Evolutionary conservation across 2,888 invertebrate species (phyloP).

Genomic region (Oligia latruncula): DNA sequence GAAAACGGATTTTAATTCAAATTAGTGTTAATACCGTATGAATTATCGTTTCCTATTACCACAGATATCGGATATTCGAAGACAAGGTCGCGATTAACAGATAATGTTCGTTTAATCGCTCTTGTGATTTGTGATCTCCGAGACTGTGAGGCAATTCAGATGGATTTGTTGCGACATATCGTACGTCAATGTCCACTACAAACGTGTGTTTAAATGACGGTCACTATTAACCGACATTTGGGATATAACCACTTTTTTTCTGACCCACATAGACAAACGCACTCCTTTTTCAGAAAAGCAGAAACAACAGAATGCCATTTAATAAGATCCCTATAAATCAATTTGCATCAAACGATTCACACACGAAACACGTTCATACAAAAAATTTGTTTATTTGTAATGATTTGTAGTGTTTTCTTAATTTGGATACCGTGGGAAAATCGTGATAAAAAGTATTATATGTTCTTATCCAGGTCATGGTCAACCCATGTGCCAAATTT

Average conservation of each 20-base stretch:
- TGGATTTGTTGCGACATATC: constrained; percentile 31
- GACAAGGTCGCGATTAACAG: constrained; percentile 41
- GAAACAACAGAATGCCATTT: not conserved
- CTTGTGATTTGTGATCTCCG: constrained; percentile 17
- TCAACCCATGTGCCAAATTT: too few relatives aligned
- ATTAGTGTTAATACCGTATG: not conserved
- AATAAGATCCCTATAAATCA: not conserved
- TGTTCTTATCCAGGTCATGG: too few relatives aligned
- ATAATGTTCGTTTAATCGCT: constrained; percentile 49
- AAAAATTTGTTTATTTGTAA: too few relatives aligned
- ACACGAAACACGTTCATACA: too few relatives aligned
- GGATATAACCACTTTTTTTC: too few relatives aligned
- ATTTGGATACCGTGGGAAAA: too few relatives aligned
- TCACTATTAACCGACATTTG: not conserved
- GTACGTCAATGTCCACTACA: not conserved
- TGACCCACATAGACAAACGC: not conserved
- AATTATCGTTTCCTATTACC: constrained; percentile 33
- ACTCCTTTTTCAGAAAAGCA: not conserved
- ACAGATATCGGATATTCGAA: constrained; percentile 37
- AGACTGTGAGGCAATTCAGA: constrained; percentile 34
- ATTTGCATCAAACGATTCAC: too few relatives aligned
- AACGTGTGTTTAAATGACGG: not conserved
- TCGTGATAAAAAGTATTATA: too few relatives aligned
- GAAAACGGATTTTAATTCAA: too few relatives aligned
- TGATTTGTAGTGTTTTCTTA: too few relatives aligned